A percentile compares a stretch with the other conserved stretches of the same genome.
phyloP scores from a whole-genome alignment of 2,113 vertebrate species.

The Puffinus mauretanicus region DNA sequence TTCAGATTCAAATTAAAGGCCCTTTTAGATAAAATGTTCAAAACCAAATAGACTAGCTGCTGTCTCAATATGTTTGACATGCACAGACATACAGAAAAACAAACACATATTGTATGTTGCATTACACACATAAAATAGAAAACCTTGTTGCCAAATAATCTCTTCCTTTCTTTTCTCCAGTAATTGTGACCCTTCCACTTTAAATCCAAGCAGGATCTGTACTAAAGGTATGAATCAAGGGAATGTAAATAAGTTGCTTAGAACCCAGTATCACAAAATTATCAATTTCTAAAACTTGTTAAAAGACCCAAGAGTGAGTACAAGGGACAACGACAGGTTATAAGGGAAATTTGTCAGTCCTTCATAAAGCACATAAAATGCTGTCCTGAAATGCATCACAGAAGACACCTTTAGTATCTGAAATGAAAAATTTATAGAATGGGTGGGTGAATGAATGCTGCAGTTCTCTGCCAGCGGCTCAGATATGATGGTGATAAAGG shows the following conservation, averaged over 20 bases:
- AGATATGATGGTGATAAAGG: slow-evolving; percentile 20
- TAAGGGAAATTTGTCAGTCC: neutral
- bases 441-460: slow-evolving; percentile 15
- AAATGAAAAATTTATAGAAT: slow-evolving; percentile 54
- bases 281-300: neutral
- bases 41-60: neutral
- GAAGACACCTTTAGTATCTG: slow-evolving; percentile 40
- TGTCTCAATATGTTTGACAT: neutral
- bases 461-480: neutral
- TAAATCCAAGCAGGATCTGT: neutral
- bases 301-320: neutral
- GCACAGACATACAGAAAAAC: neutral
- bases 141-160: neutral
- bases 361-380: slow-evolving; percentile 3
- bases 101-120: neutral
- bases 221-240: neutral
- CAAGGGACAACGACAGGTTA: neutral
- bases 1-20: neutral
- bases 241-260: neutral
- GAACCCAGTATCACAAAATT: neutral
- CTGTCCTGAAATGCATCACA: slow-evolving; percentile 37
- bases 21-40: neutral
- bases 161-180: neutral
- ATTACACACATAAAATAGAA: neutral
- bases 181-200: neutral